Percentiles rank a stretch among this genome's conserved stretches.
phyloP scores from a whole-genome alignment of 2,797 vertebrate species.

The Simalia tracyae region DNA sequence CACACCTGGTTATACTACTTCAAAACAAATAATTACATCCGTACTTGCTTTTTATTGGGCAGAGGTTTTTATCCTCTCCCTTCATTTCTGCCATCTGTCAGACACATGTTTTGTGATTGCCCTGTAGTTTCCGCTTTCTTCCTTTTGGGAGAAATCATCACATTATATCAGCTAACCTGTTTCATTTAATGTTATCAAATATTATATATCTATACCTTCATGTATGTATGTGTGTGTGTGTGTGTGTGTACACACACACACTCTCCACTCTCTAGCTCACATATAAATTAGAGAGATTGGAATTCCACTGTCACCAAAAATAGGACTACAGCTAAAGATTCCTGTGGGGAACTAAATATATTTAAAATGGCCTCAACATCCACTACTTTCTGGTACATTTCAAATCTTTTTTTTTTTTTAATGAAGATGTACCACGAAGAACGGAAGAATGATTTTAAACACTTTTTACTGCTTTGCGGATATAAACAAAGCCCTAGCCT shows the following conservation, averaged over 20 bases:
- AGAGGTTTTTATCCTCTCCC: conserved; percentile 57
- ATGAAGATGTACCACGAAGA: background rate
- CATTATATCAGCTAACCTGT: conserved; percentile 42
- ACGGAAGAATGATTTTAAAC: background rate
- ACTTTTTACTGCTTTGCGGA: background rate
- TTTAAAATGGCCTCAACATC: background rate
- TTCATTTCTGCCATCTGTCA: conserved; percentile 60
- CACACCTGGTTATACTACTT: conserved; percentile 29
- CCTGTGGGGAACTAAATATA: background rate
- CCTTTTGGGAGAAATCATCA: conserved; percentile 4
- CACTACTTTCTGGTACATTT: background rate
- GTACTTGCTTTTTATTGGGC: conserved; percentile 37
- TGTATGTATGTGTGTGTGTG: background rate
- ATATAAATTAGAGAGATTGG: background rate
- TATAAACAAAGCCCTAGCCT: background rate
- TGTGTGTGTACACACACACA: background rate
- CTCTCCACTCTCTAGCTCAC: background rate
- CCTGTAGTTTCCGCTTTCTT: conserved; percentile 4
- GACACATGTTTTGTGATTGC: conserved; percentile 48
- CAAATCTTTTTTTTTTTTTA: background rate
- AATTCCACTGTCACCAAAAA: background rate
- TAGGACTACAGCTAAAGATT: background rate
- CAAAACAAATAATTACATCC: conserved; percentile 55
- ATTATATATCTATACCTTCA: background rate
- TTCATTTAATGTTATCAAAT: conserved; percentile 9